These are phyloP conservation scores for Drosophila siamana DNA, from an alignment of 2,888 invertebrate species.

Conservation along the genomic window DNA sequence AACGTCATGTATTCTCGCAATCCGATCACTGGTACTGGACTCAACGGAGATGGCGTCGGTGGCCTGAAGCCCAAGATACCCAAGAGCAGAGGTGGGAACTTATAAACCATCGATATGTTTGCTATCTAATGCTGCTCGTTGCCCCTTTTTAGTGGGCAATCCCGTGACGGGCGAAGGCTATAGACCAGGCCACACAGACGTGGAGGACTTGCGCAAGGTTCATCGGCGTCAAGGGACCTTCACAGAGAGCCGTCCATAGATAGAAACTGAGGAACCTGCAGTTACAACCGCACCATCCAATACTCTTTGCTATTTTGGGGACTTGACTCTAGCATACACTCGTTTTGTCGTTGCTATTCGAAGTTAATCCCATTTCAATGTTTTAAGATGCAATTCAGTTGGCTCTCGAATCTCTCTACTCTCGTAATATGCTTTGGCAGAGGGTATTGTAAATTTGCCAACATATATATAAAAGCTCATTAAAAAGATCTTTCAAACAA, in stretches of 20 bases:
- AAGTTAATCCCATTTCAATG: background rate
- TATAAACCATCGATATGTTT: background rate
- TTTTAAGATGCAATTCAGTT: background rate
- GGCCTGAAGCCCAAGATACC: constrained; percentile 44
- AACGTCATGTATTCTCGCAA: constrained; percentile 24
- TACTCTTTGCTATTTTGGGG: background rate
- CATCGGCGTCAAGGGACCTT: constrained; percentile 10
- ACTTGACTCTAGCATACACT: background rate
- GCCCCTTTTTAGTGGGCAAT: constrained; percentile 37
- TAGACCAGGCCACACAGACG: constrained; percentile 25
- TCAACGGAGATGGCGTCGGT: constrained; percentile 51
- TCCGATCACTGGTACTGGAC: constrained; percentile 50
- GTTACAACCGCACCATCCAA: background rate
- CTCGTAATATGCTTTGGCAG: too few species aligned
- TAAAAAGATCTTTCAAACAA: too few species aligned
- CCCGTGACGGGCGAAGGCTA: constrained; percentile 52
- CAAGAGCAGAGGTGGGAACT: constrained; percentile 30
- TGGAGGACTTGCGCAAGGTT: constrained; percentile 12
- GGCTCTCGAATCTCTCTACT: background rate
- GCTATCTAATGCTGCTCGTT: background rate
- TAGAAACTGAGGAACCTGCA: too few species aligned
- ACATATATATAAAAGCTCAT: too few species aligned
- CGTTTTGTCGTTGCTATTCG: background rate
- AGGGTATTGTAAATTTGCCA: too few species aligned
- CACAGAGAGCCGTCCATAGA: background rate